phyloP scores from a whole-genome alignment of 92 coral and sea anemone genomes.

The Micromussa lordhowensis region DNA sequence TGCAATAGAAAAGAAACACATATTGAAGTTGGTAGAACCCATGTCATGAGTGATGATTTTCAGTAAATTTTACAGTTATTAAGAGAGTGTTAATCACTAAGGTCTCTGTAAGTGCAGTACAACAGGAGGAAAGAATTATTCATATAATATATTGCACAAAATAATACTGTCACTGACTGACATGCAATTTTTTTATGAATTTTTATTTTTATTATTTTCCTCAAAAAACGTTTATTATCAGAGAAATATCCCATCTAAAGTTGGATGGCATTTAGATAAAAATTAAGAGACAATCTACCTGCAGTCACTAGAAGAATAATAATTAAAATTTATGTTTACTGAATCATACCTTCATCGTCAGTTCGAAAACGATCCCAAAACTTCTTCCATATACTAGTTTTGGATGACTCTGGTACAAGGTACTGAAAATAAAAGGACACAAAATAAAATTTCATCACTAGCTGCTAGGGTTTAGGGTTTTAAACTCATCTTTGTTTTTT shows the following conservation, averaged over 20 bases:
- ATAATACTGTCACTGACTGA: too few relatives aligned
- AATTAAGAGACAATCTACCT: neutral
- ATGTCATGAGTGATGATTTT: neutral
- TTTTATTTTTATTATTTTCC: too few relatives aligned
- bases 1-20: conserved; percentile 30
- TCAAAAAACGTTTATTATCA: too few relatives aligned
- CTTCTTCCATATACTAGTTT: conserved; percentile 62
- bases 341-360: conserved; percentile 81
- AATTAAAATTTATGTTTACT: neutral
- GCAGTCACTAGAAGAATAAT: neutral
- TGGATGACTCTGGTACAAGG: conserved; percentile 75
- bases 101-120: too few relatives aligned
- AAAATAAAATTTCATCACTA: neutral
- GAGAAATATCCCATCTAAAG: too few relatives aligned
- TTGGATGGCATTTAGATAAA: too few relatives aligned
- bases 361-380: conserved; percentile 85
- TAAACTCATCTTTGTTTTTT: too few relatives aligned
- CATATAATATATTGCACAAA: too few relatives aligned
- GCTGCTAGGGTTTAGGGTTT: too few relatives aligned
- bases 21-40: neutral
- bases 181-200: too few relatives aligned
- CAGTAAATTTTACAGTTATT: neutral
- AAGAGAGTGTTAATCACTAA: too few relatives aligned
- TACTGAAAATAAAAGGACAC: conserved; percentile 60
- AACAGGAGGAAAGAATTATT: too few relatives aligned